Conservation (phyloP, 1,140 invertebrate species). For the Leptinotarsa lineolata region DNA sequence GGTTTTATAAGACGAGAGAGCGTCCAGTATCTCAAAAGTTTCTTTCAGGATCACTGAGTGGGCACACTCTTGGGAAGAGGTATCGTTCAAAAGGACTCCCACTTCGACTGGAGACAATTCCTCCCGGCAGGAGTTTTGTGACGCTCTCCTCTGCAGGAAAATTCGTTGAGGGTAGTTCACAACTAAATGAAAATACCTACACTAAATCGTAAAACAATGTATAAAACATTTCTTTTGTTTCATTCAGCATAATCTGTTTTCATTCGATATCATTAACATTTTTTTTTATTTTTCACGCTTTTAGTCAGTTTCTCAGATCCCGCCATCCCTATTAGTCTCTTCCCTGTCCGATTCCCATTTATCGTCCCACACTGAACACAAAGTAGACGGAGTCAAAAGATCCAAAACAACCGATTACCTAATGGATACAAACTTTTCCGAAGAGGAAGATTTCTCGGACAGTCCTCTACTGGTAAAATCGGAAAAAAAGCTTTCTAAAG, state of each 20-base stretch:
- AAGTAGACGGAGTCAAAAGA: conserved; percentile 3
- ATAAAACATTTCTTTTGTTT: conserved; percentile 2
- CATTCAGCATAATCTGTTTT: background rate
- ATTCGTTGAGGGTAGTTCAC: too few species aligned
- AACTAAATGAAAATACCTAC: too few species aligned
- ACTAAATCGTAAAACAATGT: background rate
- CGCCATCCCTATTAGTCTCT: background rate
- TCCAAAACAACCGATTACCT: conserved; percentile 3
- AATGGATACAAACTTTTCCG: background rate
- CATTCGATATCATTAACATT: conserved; percentile 14
- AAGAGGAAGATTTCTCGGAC: conserved; percentile 11
- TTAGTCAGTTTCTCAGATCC: conserved; percentile 26
- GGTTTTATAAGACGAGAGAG: too few species aligned
- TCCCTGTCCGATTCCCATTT: conserved; percentile 1
- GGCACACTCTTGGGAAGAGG: too few species aligned
- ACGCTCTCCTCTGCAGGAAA: too few species aligned
- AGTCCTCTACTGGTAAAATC: background rate
- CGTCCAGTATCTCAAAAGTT: too few species aligned
- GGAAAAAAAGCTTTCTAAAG: conserved; percentile 9
- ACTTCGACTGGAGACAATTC: too few species aligned
- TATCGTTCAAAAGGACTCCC: too few species aligned
- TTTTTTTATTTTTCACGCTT: conserved; percentile 29
- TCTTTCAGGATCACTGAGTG: too few species aligned
- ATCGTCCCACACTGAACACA: background rate
- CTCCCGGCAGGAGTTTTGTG: too few species aligned